Conservation (phyloP, 2,888 invertebrate species). For the Sussaba pulchella region DNA sequence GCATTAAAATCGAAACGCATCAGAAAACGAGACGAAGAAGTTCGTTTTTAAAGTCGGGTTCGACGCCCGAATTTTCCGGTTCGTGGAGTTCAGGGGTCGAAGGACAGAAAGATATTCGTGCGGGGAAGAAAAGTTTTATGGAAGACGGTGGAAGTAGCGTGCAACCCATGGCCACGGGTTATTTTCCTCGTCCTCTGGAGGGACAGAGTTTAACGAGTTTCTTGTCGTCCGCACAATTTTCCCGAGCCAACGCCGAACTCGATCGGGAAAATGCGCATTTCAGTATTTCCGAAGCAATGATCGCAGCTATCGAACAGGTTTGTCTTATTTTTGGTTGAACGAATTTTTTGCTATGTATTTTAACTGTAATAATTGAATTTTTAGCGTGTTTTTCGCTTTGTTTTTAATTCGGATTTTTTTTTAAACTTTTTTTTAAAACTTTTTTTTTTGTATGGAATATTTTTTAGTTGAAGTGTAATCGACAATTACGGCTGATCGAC, state of each 20-base stretch:
- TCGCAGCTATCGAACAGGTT: conserved; percentile 91
- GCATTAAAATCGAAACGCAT: conserved; percentile 61
- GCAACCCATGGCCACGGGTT: conserved; percentile 87
- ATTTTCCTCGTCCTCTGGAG: conserved; percentile 87
- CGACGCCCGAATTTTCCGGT: conserved; percentile 78
- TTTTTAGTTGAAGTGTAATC: conserved; percentile 86
- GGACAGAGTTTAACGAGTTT: conserved; percentile 91
- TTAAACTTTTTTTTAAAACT: not conserved
- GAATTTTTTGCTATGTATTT: too few relatives aligned
- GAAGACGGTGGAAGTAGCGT: conserved; percentile 87
- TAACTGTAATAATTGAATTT: too few relatives aligned
- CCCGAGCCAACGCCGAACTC: conserved; percentile 90
- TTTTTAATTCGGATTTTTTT: not conserved
- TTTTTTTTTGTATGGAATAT: not conserved
- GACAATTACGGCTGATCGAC: conserved; percentile 84
- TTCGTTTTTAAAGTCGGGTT: conserved; percentile 72
- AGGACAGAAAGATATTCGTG: conserved; percentile 85
- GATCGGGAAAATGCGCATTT: conserved; percentile 95
- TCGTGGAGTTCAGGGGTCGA: conserved; percentile 78
- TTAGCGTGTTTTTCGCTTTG: too few relatives aligned
- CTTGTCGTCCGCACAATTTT: conserved; percentile 89
- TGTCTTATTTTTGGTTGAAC: too few relatives aligned
- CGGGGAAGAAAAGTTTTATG: conserved; percentile 86
- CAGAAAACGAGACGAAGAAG: conserved; percentile 69
- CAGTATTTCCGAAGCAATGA: conserved; percentile 93